Evolutionary conservation across 1,140 invertebrate species (phyloP), one percentile per base, ranked within the genome.

Genomic region (Tetramorium alpestre): DNA sequence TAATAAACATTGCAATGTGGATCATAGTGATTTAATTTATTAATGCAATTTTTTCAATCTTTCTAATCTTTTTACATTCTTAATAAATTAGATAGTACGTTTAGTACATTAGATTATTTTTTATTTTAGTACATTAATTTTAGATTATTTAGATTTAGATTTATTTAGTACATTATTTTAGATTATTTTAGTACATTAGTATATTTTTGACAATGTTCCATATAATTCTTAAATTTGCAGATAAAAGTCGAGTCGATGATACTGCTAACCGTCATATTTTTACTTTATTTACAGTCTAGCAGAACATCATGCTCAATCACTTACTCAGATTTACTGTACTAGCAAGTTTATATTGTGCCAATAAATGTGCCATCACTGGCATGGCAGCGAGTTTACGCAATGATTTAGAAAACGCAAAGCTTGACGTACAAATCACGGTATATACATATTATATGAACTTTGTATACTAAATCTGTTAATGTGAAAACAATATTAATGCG

Each of bases 301-400:
- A 8, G 90, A 86, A 1, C 86, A 77, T 38, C 56, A 47, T 47
- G 84, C 80, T 5, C 69, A 88, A 11, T 10, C 0, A 0, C 2
- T 69, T 3, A 56, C 28, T 2, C 0, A n/a, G n/a, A n/a, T n/a
- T n/a, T n/a, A n/a, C n/a, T n/a, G n/a, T 62, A 0, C 73, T 86
- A 10, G 0, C 95, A 84, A 95, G 92, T 87, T 89, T 95, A 84
- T 97, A 97, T 94, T 92, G 94, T 67, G 96, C 96, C 51, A 96
- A 96, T 25, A 97, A 97, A 91, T 95, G 95, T 91, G 96, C 96
- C 76, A 94, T 97, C 28, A 96, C 94, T 16, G 96, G 95, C 22
- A 93, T 97, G 54, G 94, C 95, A 25, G 95, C 96, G 88, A 96
- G 96, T 62, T 88, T 96, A 18, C 94, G 96, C 86, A 95, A 96